Evolutionary conservation across 2,113 vertebrate species (phyloP).

Genomic region (Pangasianodon hypophthalmus): DNA sequence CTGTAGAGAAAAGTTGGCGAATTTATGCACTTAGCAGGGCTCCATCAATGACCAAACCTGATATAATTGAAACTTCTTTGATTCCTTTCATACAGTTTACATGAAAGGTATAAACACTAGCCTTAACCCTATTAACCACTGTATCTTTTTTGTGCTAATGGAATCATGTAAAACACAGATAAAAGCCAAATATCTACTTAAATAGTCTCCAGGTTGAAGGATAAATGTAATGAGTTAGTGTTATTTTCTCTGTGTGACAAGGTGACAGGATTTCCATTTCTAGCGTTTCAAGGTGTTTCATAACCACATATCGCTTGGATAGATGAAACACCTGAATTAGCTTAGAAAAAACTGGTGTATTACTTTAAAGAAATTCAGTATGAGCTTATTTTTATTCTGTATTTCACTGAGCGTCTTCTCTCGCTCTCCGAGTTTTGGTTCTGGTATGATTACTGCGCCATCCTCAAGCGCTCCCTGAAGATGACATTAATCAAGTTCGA

Average conservation of each 20-base stretch:
- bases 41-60: neutral
- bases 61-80: neutral
- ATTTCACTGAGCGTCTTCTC: neutral
- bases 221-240: neutral
- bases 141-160: neutral
- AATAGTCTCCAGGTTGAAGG: neutral
- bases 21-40: neutral
- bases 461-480: constrained; percentile 22
- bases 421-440: neutral
- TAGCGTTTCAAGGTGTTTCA: neutral
- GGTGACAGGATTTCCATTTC: neutral
- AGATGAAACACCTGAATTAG: neutral
- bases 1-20: no score
- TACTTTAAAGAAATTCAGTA: neutral
- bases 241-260: neutral
- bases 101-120: neutral
- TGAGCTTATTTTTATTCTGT: neutral
- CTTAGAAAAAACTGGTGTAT: neutral
- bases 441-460: neutral
- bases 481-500: constrained; percentile 19
- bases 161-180: neutral
- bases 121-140: neutral
- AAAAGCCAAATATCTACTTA: neutral
- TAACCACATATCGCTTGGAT: neutral
- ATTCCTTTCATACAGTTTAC: neutral